These are phyloP conservation scores for Eidolon dupreanum DNA, from an alignment of 2,797 vertebrate species.

Conservation along the genomic window DNA sequence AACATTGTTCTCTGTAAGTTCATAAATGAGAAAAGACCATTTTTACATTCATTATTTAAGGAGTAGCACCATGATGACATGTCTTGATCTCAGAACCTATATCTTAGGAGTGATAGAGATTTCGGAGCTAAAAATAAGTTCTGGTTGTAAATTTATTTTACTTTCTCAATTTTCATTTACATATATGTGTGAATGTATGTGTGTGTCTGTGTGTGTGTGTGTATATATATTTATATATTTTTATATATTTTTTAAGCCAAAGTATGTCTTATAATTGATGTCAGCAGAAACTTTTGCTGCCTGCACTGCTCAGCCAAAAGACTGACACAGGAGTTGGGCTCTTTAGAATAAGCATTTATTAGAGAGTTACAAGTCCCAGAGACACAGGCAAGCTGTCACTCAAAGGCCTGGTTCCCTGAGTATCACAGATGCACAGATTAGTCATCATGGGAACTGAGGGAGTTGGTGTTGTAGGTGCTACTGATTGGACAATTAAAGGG, in stretches of 20 bases:
- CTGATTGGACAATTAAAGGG: too few relatives aligned
- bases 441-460: too few relatives aligned
- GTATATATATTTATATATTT: not conserved
- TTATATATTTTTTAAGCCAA: not conserved
- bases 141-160: slow-evolving; percentile 26
- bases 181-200: too few relatives aligned
- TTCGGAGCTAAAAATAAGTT: slow-evolving; percentile 13
- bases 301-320: too few relatives aligned
- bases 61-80: not conserved
- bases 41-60: not conserved
- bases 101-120: not conserved
- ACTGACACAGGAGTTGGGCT: too few relatives aligned
- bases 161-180: slow-evolving; percentile 18
- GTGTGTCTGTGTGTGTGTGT: not conserved
- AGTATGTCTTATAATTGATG: not conserved
- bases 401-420: too few relatives aligned
- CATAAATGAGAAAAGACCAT: not conserved
- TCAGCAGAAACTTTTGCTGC: not conserved
- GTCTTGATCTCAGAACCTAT: not conserved
- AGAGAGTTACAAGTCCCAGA: too few relatives aligned
- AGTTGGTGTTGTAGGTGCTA: too few relatives aligned
- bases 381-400: too few relatives aligned
- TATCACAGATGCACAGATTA: too few relatives aligned
- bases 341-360: too few relatives aligned
- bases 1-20: not conserved